A percentile compares a stretch with the other conserved stretches of the same genome.
Conservation (phyloP, 2,797 vertebrate genomes). For the Notoglanidium macrostoma region DNA sequence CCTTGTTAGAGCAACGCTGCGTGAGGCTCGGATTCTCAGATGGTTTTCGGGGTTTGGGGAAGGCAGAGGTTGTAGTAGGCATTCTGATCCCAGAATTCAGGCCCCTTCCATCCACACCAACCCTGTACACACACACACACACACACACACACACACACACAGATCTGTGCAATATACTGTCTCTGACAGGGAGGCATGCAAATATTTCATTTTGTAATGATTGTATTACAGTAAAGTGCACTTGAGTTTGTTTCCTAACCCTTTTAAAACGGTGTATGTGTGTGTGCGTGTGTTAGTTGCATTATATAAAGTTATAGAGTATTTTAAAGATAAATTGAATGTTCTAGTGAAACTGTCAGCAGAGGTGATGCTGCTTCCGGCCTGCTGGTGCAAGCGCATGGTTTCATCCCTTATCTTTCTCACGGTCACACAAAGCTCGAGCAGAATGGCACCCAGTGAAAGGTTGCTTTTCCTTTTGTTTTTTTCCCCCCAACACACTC, state of each 20-base stretch:
- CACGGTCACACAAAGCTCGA: constrained; percentile 1
- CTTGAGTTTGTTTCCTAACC: not conserved
- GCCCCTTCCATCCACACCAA: constrained; percentile 96
- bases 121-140: constrained; percentile 73
- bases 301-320: not conserved
- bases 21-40: constrained; percentile 68
- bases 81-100: constrained; percentile 92
- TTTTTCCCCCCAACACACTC: not conserved
- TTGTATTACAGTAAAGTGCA: not conserved
- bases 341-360: not conserved
- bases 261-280: not conserved
- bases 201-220: not conserved
- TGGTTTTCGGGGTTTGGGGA: constrained; percentile 84
- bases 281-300: not conserved
- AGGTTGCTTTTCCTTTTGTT: not conserved
- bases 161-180: not conserved
- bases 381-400: constrained; percentile 3
- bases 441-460: not conserved
- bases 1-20: not conserved
- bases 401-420: not conserved
- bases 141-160: constrained; percentile 33
- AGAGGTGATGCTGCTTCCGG: not conserved
- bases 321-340: not conserved
- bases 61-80: constrained; percentile 97
- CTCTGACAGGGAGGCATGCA: not conserved